Conservation (phyloP, 2,113 vertebrate genomes). For the Varanus komodoensis region DNA sequence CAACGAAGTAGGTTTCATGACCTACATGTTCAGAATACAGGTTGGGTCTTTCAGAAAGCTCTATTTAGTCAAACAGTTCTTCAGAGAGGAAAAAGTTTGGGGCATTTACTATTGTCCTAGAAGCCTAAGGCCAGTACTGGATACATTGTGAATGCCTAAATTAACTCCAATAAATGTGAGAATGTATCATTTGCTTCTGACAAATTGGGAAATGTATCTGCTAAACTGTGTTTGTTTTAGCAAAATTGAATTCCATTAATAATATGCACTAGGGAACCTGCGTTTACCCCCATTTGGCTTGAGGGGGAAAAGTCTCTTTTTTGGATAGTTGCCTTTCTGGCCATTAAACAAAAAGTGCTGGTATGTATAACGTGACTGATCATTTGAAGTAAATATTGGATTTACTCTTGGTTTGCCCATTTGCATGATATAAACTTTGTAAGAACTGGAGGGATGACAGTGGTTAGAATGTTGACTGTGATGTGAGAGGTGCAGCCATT, state of each 20-base stretch:
- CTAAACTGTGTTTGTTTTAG: not conserved
- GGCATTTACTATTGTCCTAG: not conserved
- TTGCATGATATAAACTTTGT: not conserved
- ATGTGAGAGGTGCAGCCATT: too few relatives aligned
- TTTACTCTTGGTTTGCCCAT: not conserved
- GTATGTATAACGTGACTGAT: not conserved
- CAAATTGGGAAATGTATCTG: not conserved
- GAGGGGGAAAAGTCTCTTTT: not conserved
- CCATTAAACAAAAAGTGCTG: not conserved
- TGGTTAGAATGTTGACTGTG: too few relatives aligned
- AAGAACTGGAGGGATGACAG: not conserved
- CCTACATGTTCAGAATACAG: not conserved
- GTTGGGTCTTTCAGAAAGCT: not conserved
- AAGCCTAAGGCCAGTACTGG: not conserved
- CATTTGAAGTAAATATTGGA: not conserved
- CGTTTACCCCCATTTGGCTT: not conserved
- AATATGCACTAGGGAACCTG: not conserved
- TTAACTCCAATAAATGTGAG: not conserved
- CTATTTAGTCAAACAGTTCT: not conserved
- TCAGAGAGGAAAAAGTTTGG: not conserved
- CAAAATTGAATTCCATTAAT: not conserved
- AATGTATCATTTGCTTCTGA: not conserved
- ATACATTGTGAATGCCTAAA: not conserved
- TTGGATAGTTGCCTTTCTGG: not conserved
- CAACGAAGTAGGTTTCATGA: conserved; percentile 1